A percentile compares a stretch with the other conserved stretches of the same genome.
Conservation (phyloP, 2,888 invertebrate species). For the Octodonta nipae region DNA sequence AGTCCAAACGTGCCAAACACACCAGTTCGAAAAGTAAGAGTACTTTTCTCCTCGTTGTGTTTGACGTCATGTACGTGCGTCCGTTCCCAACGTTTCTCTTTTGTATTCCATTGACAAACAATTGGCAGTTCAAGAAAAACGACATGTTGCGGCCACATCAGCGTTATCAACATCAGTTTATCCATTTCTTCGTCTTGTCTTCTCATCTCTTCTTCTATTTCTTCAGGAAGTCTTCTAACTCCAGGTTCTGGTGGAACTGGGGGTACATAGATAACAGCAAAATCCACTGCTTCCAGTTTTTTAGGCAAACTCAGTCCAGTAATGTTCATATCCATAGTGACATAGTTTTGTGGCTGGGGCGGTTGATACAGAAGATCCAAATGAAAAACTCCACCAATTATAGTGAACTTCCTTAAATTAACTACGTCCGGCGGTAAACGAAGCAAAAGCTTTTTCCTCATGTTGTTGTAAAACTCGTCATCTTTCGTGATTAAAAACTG, state of each 20-base stretch:
- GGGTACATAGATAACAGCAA: conserved; percentile 54
- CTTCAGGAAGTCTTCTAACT: conserved; percentile 58
- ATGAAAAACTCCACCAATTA: conserved; percentile 64
- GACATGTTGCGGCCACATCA: conserved; percentile 42
- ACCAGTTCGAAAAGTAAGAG: conserved; percentile 62
- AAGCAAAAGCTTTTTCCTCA: conserved; percentile 31
- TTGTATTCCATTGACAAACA: conserved; percentile 29
- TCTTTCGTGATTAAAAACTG: conserved; percentile 16
- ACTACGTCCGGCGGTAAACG: conserved; percentile 45
- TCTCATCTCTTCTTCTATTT: conserved; percentile 67
- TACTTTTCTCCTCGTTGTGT: conserved; percentile 73
- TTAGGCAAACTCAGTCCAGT: conserved; percentile 40
- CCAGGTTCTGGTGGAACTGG: conserved; percentile 50
- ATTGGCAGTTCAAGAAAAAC: conserved; percentile 32
- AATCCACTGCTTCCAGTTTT: conserved; percentile 44
- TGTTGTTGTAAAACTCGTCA: conserved; percentile 32
- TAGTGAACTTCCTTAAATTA: conserved; percentile 59
- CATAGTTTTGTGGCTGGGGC: conserved; percentile 55
- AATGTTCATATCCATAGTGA: conserved; percentile 35
- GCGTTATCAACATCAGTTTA: conserved; percentile 53
- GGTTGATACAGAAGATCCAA: conserved; percentile 64
- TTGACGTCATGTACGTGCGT: conserved; percentile 38
- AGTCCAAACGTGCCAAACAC: conserved; percentile 56
- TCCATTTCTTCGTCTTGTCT: conserved; percentile 60
- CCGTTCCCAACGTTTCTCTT: conserved; percentile 25